Evolutionary conservation across 2,797 vertebrate genomes (phyloP).

Genomic region (Xenops minutus): DNA sequence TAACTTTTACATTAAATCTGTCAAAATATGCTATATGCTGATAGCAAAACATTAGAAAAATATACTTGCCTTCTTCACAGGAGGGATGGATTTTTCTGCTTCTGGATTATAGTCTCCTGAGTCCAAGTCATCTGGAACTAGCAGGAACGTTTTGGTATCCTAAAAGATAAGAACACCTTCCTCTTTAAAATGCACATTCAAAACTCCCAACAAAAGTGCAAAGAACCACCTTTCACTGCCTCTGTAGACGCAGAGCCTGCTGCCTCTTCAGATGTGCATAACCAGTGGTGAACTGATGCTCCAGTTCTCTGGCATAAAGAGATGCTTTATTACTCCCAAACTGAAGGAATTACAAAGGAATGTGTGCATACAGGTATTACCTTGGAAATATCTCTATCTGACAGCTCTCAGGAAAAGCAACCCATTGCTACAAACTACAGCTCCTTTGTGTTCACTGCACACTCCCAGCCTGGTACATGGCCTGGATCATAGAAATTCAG

Average conservation of each 20-base stretch:
- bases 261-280: neutral
- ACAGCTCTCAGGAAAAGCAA: neutral
- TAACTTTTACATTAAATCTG: neutral
- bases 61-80: constrained; percentile 51
- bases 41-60: neutral
- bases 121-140: constrained; percentile 40
- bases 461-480: neutral
- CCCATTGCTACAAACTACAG: neutral
- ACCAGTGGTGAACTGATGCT: neutral
- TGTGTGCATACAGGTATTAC: neutral
- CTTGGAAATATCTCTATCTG: neutral
- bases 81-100: neutral
- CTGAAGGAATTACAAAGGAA: neutral
- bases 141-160: constrained; percentile 58
- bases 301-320: neutral
- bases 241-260: neutral
- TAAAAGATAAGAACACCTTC: constrained; percentile 48
- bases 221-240: neutral
- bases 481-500: neutral
- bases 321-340: neutral
- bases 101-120: neutral
- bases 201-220: neutral
- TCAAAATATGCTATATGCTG: neutral
- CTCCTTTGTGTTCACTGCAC: accelerated
- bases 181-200: neutral